A percentile compares a stretch with the other conserved stretches of the same genome.
These are phyloP conservation scores for Pseudochirops cupreus DNA, from an alignment of 2,797 vertebrate species.

Conservation along the genomic window DNA sequence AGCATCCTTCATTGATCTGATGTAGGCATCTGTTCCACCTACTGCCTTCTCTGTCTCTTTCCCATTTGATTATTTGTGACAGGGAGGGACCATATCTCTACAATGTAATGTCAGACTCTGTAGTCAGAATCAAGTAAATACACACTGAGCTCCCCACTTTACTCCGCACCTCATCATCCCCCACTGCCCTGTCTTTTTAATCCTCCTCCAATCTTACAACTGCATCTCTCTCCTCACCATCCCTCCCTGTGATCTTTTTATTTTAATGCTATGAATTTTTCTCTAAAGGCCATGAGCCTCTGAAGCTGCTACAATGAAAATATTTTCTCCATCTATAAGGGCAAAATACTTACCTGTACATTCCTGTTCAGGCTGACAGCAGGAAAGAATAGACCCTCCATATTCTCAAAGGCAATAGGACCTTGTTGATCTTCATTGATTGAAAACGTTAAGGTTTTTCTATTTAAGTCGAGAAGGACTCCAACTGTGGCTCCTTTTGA, in stretches of 20 bases:
- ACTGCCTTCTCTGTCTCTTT: not conserved
- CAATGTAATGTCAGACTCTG: not conserved
- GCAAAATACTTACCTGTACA: conserved; percentile 90
- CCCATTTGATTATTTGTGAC: not conserved
- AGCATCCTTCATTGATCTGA: not conserved
- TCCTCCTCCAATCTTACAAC: not conserved
- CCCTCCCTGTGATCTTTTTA: too few relatives aligned
- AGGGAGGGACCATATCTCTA: not conserved
- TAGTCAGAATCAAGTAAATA: not conserved
- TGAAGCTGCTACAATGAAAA: not conserved
- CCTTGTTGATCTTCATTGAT: conserved; percentile 99
- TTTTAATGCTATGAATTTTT: not conserved
- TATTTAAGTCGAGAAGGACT: conserved; percentile 94
- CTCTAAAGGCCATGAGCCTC: not conserved
- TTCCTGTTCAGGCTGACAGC: conserved; percentile 99
- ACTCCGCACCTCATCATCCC: not conserved
- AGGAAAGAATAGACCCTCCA: conserved; percentile 96
- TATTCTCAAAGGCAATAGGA: conserved; percentile 94
- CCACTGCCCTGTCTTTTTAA: not conserved
- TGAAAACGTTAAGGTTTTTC: conserved; percentile 95
- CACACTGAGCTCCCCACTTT: not conserved
- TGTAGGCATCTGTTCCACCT: not conserved
- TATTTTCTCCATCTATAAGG: rapidly evolving
- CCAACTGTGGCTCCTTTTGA: conserved; percentile 95
- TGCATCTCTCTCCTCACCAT: not conserved